Conservation (phyloP, 2,797 vertebrate genomes). For the Gambusia yucatana region DNA sequence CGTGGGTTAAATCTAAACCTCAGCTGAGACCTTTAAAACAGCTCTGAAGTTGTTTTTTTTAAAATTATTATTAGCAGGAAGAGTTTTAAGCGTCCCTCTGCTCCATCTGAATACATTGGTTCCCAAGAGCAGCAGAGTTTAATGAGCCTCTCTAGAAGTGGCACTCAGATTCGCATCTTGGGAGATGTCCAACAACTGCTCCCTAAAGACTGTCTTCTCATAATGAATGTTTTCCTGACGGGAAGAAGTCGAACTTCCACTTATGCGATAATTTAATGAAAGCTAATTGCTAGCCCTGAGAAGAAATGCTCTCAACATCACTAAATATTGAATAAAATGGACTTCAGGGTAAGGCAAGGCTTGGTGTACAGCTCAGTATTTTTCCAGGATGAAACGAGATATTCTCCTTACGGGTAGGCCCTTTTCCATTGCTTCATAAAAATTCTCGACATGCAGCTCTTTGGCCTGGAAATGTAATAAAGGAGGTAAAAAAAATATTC, state of each 20-base stretch:
- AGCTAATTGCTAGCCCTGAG: constrained; percentile 28
- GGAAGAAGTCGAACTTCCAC: constrained; percentile 17
- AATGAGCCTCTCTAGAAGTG: constrained; percentile 18
- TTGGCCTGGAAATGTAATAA: constrained; percentile 62
- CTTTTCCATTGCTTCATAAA: constrained; percentile 67
- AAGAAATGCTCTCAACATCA: not conserved
- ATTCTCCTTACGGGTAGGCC: constrained; percentile 41
- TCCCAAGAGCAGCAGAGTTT: constrained; percentile 29
- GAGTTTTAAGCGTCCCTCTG: constrained; percentile 14
- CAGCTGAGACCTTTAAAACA: constrained; percentile 42
- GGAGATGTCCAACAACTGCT: constrained; percentile 23
- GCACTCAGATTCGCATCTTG: constrained; percentile 27
- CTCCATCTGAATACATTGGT: constrained; percentile 24
- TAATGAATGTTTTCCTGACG: constrained; percentile 28
- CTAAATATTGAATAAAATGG: constrained; percentile 30
- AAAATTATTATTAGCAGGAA: constrained; percentile 5
- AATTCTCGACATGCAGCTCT: constrained; percentile 43
- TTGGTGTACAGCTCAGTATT: constrained; percentile 56
- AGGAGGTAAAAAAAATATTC: constrained; percentile 13
- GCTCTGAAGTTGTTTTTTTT: constrained; percentile 41
- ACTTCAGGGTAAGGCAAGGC: constrained; percentile 39
- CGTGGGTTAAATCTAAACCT: constrained; percentile 30
- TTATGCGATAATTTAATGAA: constrained; percentile 29
- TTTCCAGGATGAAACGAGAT: constrained; percentile 63
- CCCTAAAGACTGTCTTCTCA: constrained; percentile 30